A percentile compares a stretch with the other conserved stretches of the same genome.
phyloP scores from a whole-genome alignment of 2,888 invertebrate genomes.

The Drosophila cognata region DNA sequence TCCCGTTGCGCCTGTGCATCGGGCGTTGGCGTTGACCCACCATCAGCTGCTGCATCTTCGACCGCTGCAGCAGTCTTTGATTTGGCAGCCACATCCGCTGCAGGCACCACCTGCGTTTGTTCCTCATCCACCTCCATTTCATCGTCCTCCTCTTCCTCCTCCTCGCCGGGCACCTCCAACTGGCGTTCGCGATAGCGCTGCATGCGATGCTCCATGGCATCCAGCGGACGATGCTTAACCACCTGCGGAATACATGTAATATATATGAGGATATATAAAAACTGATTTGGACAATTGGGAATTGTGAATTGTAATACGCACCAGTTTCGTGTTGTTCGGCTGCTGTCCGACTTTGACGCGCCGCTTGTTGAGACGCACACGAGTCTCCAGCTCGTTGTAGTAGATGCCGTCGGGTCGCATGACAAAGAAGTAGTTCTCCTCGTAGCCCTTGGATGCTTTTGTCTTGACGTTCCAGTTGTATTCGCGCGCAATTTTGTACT shows the following conservation, averaged over 20 bases:
- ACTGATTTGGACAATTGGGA: not conserved
- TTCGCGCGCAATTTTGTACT: conserved; percentile 98
- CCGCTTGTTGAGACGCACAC: conserved; percentile 96
- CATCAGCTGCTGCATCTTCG: conserved; percentile 2
- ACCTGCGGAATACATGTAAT: conserved; percentile 49
- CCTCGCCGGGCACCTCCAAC: conserved; percentile 92
- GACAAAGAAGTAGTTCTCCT: conserved; percentile 98
- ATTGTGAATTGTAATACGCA: conserved; percentile 80
- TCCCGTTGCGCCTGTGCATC: conserved; percentile 75
- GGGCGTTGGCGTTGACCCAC: conserved; percentile 36
- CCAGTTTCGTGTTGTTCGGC: conserved; percentile 87
- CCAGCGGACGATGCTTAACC: conserved; percentile 95
- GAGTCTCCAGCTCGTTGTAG: conserved; percentile 97
- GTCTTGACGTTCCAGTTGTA: conserved; percentile 99
- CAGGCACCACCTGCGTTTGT: conserved; percentile 10
- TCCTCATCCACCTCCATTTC: conserved; percentile 85
- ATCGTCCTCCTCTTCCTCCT: conserved; percentile 89
- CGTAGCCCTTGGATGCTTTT: conserved; percentile 96
- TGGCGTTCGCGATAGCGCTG: conserved; percentile 94
- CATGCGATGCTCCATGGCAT: conserved; percentile 93
- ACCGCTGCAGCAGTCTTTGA: conserved; percentile 13
- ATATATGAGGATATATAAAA: not conserved
- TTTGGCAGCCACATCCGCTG: conserved; percentile 8
- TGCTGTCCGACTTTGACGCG: conserved; percentile 91
- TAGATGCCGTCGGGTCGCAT: conserved; percentile 95